Base-by-base conservation (phyloP, 2,888 invertebrate species). In the Aspidiotus destructor region DNA sequence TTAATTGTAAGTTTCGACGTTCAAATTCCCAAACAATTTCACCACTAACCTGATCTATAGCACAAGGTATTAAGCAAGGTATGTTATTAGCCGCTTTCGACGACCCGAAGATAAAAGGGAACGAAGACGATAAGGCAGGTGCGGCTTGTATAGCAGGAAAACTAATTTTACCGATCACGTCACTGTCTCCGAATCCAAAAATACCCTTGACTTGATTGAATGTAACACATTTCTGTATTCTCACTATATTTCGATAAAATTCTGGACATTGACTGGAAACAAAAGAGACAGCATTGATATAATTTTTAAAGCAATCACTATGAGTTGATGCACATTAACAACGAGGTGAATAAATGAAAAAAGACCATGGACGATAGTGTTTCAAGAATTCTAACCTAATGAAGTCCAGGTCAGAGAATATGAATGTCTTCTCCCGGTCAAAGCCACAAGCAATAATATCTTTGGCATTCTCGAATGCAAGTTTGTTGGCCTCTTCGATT, bases 361-460 rank as follows among this genome's bases (percentile, higher is more conserved):
- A 52, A 28, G 28, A 52, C 5, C 53, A 52, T 28, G 1, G 28
- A 28, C 28, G 28, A 28, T 28, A 28, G 5, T 28, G 7, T 52
- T 15, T 5, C 9, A 52, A 42, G 17, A 44, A n/a, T 62, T 62
- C 44, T 17, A 16, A 15, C 92, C 96, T 93, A 78, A 99, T 90
- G 77, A 91, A 98, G 73, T 91, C 88, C 69, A 96, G 81, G 80
- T 99, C 87, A 67, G 92, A 90, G 76, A 99, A 99, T 74, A 99
- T 94, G 76, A 99, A 99, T 0, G 99, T 99, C 75, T 95, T 97
- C 0, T 90, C 84, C 0, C 85, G 79, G 77, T 96, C 89, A 77
- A 98, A 99, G 1, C 98, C 99, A 74, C 92, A 86, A 0, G 99
- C 95, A 72, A 99, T 92, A 70, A 99, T 99, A 77, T 99, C 99